Evolutionary conservation across 1,140 invertebrate genomes (phyloP).

Genomic region (Lepidostoma basale): DNA sequence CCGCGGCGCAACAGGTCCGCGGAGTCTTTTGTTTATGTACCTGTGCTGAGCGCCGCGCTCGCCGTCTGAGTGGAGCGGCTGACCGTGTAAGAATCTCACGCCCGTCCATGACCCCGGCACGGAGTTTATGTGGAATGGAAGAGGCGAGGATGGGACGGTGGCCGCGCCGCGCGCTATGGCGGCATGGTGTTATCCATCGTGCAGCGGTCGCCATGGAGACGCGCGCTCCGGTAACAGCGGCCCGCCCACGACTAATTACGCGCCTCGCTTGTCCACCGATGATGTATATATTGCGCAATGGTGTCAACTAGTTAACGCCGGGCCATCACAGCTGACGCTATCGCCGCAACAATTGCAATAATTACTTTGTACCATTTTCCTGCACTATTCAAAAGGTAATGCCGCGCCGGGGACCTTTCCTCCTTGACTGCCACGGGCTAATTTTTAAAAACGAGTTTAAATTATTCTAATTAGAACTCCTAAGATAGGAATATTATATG

Average conservation of each 20-base stretch:
- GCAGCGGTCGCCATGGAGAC: slow-evolving; percentile 17
- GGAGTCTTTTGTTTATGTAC: slow-evolving; percentile 20
- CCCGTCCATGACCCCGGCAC: slow-evolving; percentile 27
- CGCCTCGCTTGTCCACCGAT: no score
- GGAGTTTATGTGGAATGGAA: background rate
- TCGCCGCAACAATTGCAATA: no score
- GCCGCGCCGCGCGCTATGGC: background rate
- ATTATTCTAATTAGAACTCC: no score
- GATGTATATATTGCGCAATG: background rate
- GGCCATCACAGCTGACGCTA: background rate
- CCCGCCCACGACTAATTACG: background rate
- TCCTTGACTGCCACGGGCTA: no score
- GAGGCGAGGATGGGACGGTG: background rate
- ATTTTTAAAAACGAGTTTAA: no score
- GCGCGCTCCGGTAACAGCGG: background rate
- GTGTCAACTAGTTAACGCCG: no score
- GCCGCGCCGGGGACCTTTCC: no score
- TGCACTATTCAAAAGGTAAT: no score
- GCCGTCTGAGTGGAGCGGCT: slow-evolving; percentile 7
- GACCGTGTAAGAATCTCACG: slow-evolving; percentile 32
- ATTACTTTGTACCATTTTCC: no score
- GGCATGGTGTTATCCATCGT: no score
- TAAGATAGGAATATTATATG: no score
- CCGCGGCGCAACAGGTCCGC: slow-evolving; percentile 14
- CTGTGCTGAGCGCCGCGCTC: background rate